These are phyloP conservation scores for Bufo gargarizans DNA, from an alignment of 2,113 vertebrate genomes.

Conservation along the genomic window DNA sequence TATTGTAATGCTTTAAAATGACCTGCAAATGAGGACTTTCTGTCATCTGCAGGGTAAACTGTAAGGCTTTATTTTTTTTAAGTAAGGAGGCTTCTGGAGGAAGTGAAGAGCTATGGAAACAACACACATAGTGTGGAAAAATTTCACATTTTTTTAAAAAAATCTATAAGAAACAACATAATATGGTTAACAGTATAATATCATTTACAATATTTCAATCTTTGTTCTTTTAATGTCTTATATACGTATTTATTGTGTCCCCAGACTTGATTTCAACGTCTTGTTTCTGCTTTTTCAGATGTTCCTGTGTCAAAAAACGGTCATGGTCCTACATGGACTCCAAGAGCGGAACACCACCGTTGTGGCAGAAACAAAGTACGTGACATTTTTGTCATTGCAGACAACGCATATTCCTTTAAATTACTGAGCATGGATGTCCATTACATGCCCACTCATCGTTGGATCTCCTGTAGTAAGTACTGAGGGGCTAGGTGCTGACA, in stretches of 20 bases:
- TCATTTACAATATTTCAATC: constrained; percentile 99
- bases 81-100: constrained; percentile 87
- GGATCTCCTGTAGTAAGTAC: constrained; percentile 82
- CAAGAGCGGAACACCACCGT: constrained; percentile 84
- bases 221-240: constrained; percentile 96
- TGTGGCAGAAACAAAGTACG: constrained; percentile 84
- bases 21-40: constrained; percentile 80
- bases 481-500: constrained; percentile 84
- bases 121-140: constrained; percentile 98
- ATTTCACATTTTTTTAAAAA: constrained; percentile 99
- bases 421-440: constrained; percentile 89
- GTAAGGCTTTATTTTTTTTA: constrained; percentile 81
- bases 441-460: constrained; percentile 85
- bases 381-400: constrained; percentile 76
- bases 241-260: constrained; percentile 95
- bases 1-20: constrained; percentile 84
- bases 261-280: constrained; percentile 85
- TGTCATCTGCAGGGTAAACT: constrained; percentile 82
- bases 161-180: constrained; percentile 99
- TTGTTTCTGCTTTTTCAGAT: constrained; percentile 82
- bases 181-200: constrained; percentile 99
- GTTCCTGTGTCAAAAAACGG: constrained; percentile 86
- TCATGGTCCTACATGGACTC: constrained; percentile 85
- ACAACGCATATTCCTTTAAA: constrained; percentile 79
- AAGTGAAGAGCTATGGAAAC: constrained; percentile 92